Percentiles rank a stretch among this genome's conserved stretches.
Conservation (phyloP, 1,140 invertebrate genomes). For the Megathymus violae region DNA sequence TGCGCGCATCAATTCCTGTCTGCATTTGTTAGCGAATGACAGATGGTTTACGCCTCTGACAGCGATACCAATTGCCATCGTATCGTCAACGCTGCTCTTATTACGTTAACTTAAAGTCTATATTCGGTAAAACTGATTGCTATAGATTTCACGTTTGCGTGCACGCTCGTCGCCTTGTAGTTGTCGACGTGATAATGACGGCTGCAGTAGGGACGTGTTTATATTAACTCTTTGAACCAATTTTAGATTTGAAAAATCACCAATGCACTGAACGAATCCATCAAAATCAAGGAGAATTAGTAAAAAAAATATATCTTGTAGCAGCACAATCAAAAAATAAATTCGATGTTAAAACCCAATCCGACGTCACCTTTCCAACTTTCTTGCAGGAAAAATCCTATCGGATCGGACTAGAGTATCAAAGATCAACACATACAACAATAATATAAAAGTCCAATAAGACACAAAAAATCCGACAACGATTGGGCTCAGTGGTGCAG, state of each 20-base stretch:
- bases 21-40: slow-evolving; percentile 79
- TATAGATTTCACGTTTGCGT: slow-evolving; percentile 31
- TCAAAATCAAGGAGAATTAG: slow-evolving; percentile 33
- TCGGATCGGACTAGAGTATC: too few species aligned
- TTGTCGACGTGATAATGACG: slow-evolving; percentile 71
- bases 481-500: too few species aligned
- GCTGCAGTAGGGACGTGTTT: slow-evolving; percentile 63
- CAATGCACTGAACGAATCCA: slow-evolving; percentile 22
- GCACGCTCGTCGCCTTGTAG: slow-evolving; percentile 58
- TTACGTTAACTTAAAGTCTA: slow-evolving; percentile 39
- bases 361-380: too few species aligned
- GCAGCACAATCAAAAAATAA: too few species aligned
- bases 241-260: slow-evolving; percentile 63
- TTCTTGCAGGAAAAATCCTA: too few species aligned
- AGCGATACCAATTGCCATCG: slow-evolving; percentile 45
- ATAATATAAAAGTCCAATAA: too few species aligned
- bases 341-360: too few species aligned
- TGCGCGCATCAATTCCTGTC: slow-evolving; percentile 78
- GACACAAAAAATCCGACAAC: too few species aligned
- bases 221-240: slow-evolving; percentile 69
- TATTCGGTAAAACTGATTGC: slow-evolving; percentile 22
- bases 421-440: too few species aligned
- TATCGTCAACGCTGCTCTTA: slow-evolving; percentile 36
- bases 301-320: too few species aligned
- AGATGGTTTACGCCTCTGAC: slow-evolving; percentile 76